Base-by-base conservation (phyloP, 2,888 invertebrate species). In the Heliothis peltigera region DNA sequence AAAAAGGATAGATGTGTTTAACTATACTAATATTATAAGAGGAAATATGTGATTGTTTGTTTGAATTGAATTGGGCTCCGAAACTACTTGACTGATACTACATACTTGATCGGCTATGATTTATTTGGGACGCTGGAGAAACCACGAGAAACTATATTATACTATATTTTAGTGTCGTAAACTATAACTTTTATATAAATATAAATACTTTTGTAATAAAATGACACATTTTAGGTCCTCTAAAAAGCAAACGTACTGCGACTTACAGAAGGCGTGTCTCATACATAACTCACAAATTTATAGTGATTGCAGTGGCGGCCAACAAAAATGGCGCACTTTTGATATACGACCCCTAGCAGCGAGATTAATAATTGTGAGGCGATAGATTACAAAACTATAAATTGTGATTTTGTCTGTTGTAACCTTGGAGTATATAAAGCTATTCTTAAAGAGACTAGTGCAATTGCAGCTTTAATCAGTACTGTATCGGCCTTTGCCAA, bases 281-380 rank as follows among this genome's bases (percentile, higher is more conserved):
- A 76, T 74, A 74, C 77, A 76, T 74, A 74, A 74, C 66, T 77
- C 64, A 63, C 59, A 48, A 67, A 64, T 75, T 73, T 77, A 75
- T 68, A 75, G 77, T 77, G 68, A 75, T 77, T 75, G 77, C 74
- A 73, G 43, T 68, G 69, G 68, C 59, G 48, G 58, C 57, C 54
- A 77, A 57, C 69, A 73, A 77, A 77, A 77, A 72, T 68, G 39
- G 72, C 53, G 43, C 58, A 64, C 43, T 59, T 73, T 62, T 74
- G 74, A 74, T 60, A 57, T 62, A 74, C 48, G 76, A 59, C 60
- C 22, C 42, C 66, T 21, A 56, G 48, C 52, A 57, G 49, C 48
- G 42, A 56, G 69, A 70, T 70, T 70, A 70, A n/a, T n/a, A n/a
- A 70, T 70, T 74, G 69, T 52, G 46, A 44, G 48, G 48, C 51